Conservation (phyloP, 1,140 invertebrate species). For the Diabrotica virgifera region DNA sequence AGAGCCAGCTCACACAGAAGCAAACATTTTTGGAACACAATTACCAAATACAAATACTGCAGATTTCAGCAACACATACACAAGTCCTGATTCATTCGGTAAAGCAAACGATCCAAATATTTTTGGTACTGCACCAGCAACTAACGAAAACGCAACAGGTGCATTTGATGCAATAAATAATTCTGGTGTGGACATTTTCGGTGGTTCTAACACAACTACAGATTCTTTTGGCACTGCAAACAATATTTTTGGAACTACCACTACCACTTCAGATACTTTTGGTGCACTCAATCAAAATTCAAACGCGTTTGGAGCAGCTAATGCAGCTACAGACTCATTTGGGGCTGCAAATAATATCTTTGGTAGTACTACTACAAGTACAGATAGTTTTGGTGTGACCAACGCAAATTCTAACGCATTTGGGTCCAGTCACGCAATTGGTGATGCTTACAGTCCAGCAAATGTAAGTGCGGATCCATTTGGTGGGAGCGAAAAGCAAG, state of each 20-base stretch:
- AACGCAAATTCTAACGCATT: neutral
- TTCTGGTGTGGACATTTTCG: neutral
- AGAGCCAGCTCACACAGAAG: neutral
- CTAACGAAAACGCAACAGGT: too few relatives aligned
- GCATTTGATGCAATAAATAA: too few relatives aligned
- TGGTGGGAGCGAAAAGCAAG: too few relatives aligned
- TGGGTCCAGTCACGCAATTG: too few relatives aligned
- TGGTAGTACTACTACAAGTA: neutral
- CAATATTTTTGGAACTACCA: too few relatives aligned
- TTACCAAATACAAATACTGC: too few relatives aligned
- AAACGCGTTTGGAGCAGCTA: conserved; percentile 7
- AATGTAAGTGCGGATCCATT: too few relatives aligned
- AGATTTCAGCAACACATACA: too few relatives aligned
- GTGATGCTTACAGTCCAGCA: too few relatives aligned
- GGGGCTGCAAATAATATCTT: conserved; percentile 7
- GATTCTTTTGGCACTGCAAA: conserved; percentile 6
- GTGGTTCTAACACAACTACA: neutral
- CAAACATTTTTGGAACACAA: neutral
- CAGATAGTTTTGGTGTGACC: conserved; percentile 5
- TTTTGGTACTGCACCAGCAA: too few relatives aligned
- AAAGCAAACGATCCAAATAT: too few relatives aligned
- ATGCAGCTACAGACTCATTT: neutral
- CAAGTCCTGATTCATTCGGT: too few relatives aligned
- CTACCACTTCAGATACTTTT: neutral
- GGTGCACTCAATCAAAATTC: neutral